Conservation (phyloP, 2,888 invertebrate genomes). For the Monochamus alternatus region DNA sequence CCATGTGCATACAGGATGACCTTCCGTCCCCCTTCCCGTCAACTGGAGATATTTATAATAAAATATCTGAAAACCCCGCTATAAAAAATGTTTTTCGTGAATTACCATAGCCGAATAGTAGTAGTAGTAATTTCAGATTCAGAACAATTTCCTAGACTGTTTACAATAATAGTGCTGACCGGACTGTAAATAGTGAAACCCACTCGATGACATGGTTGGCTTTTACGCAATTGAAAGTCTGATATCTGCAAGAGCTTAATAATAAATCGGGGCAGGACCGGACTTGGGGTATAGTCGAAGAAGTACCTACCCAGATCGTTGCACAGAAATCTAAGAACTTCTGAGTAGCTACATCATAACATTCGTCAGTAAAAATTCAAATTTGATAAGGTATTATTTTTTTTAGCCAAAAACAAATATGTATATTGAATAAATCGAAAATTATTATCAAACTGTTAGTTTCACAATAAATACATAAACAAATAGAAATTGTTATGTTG, state of each 20-base stretch:
- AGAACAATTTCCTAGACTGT: not conserved
- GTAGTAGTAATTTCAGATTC: not conserved
- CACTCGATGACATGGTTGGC: not conserved
- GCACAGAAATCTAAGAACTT: too few species aligned
- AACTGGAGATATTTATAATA: slow-evolving; percentile 12
- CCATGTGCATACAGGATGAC: slow-evolving; percentile 44
- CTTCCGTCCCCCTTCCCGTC: slow-evolving; percentile 38
- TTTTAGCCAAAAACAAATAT: too few species aligned
- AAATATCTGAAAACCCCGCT: slow-evolving; percentile 23
- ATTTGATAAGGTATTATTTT: too few species aligned
- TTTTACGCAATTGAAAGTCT: not conserved
- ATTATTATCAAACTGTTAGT: too few species aligned
- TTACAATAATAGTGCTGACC: not conserved
- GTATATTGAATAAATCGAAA: too few species aligned
- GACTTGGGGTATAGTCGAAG: not conserved
- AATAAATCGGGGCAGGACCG: not conserved
- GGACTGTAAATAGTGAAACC: not conserved
- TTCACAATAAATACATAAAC: too few species aligned
- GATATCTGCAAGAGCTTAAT: not conserved
- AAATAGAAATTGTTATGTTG: too few species aligned
- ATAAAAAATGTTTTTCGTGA: not conserved
- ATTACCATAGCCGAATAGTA: not conserved
- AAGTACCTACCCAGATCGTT: too few species aligned
- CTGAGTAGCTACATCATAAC: too few species aligned
- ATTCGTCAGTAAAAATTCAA: too few species aligned